Base-by-base conservation (phyloP, 2,888 invertebrate species). In the Hetaerina titia region DNA sequence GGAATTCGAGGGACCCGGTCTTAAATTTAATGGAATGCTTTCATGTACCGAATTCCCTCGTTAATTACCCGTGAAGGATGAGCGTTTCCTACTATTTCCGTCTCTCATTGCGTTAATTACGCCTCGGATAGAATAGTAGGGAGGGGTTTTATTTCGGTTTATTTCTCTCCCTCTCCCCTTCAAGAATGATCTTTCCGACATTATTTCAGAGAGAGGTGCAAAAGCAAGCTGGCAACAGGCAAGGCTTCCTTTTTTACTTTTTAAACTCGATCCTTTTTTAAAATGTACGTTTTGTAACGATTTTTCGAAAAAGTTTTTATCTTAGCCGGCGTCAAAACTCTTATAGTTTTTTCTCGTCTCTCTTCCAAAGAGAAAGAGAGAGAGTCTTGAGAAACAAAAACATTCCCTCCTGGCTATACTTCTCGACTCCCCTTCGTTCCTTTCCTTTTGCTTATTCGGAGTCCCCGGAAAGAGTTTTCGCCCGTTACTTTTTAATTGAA, bases 41-140 rank as follows among this genome's bases (percentile, higher is more conserved):
- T 81, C 81, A 7, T n/a, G 69, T 8, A 69, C 69, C n/a, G 69
- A n/a, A 69, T n/a, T 69, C n/a, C 81, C 81, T 81, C 31, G 81
- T 81, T 81, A 81, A 81, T 81, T 81, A 81, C 31, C 31, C 81
- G 81, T 31, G 31, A 81, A 81, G 69, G 69, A 69, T 81, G 31
- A 81, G 2, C 81, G 0, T 19, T 15, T 74, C 74, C 25, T n/a
- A 5, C 25, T 7, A n/a, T 69, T 69, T 69, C n/a, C 11, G 25
- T 81, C 81, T 31, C 4, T 31, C 25, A 4, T 81, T 81, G 9
- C 31, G 81, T 81, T 81, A 81, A 81, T 31, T 81, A 81, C 81
- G 13, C 69, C 13, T 15, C 11, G 31, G 31, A 31, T 81, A 22
- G 31, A 15, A 31, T 31, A 45, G 4, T 45, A 81, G 81, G 81